phyloP scores from a whole-genome alignment of 2,888 invertebrate species.

The Sialis lutaria region DNA sequence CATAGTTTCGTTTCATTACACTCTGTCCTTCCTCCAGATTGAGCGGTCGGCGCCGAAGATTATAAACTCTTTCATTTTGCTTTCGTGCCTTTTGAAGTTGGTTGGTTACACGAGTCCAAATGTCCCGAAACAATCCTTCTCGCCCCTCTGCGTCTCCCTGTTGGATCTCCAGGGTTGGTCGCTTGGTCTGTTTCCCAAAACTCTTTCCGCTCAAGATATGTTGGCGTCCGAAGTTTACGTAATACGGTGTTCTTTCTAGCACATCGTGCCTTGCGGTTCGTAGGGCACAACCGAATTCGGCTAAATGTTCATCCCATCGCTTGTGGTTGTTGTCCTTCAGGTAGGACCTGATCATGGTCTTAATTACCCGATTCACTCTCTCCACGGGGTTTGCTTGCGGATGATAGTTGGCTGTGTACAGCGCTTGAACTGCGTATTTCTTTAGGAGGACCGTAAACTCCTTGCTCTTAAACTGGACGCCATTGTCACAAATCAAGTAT shows the following conservation, averaged over 20 bases:
- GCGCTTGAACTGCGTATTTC: too few species aligned
- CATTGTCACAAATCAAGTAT: too few species aligned
- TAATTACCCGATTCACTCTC: conserved; percentile 11
- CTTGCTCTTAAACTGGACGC: too few species aligned
- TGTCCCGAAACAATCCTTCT: not conserved
- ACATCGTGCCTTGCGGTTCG: conserved; percentile 10
- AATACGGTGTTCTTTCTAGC: conserved; percentile 9
- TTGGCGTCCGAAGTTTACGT: conserved; percentile 9
- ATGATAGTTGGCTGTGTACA: too few species aligned
- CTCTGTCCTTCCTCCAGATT: conserved; percentile 6
- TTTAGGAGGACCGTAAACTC: too few species aligned
- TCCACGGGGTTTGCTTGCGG: conserved; percentile 14
- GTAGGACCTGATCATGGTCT: too few species aligned
- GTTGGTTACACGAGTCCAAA: not conserved
- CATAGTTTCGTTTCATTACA: conserved; percentile 5
- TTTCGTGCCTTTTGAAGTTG: not conserved
- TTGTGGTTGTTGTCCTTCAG: too few species aligned
- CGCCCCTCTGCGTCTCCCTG: too few species aligned
- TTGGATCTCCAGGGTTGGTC: not conserved
- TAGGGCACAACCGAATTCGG: conserved; percentile 11
- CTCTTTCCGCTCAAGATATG: not conserved
- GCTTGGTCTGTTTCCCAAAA: not conserved
- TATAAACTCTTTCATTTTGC: not conserved
- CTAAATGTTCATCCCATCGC: too few species aligned
- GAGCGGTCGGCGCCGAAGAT: not conserved